Evolutionary conservation across 2,888 invertebrate species (phyloP).

Genomic region (Cerastoderma edule): DNA sequence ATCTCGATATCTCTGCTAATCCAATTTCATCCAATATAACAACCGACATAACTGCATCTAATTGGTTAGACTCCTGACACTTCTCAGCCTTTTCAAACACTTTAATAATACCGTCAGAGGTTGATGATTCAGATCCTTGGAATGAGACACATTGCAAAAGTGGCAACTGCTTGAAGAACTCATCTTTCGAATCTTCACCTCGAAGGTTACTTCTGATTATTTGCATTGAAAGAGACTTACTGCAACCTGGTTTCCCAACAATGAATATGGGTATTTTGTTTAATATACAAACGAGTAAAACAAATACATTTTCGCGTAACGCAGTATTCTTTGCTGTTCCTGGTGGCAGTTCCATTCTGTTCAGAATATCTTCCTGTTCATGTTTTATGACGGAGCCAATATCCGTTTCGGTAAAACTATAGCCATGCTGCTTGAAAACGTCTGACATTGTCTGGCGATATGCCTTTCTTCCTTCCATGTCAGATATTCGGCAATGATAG

Average conservation of each 20-base stretch:
- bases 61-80: slow-evolving; percentile 60
- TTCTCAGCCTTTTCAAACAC: slow-evolving; percentile 71
- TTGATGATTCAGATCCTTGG: slow-evolving; percentile 73
- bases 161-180: slow-evolving; percentile 62
- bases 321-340: slow-evolving; percentile 71
- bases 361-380: slow-evolving; percentile 64
- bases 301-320: slow-evolving; percentile 71
- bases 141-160: slow-evolving; percentile 69
- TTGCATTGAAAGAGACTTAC: slow-evolving; percentile 72
- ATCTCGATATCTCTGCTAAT: slow-evolving; percentile 71
- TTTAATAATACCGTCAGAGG: slow-evolving; percentile 73
- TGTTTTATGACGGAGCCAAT: slow-evolving; percentile 51
- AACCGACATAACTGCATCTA: slow-evolving; percentile 65
- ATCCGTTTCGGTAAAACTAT: slow-evolving; percentile 13
- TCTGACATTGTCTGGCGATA: slow-evolving; percentile 41
- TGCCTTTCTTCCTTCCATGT: slow-evolving; percentile 27
- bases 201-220: slow-evolving; percentile 67
- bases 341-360: slow-evolving; percentile 66
- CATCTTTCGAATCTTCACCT: slow-evolving; percentile 68
- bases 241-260: slow-evolving; percentile 74
- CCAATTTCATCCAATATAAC: slow-evolving; percentile 77
- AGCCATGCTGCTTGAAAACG: slow-evolving; percentile 19
- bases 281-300: slow-evolving; percentile 68
- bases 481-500: slow-evolving; percentile 60
- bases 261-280: slow-evolving; percentile 70